Evolutionary conservation across 2,888 invertebrate genomes (phyloP).

Genomic region (Ophioninae sp.): DNA sequence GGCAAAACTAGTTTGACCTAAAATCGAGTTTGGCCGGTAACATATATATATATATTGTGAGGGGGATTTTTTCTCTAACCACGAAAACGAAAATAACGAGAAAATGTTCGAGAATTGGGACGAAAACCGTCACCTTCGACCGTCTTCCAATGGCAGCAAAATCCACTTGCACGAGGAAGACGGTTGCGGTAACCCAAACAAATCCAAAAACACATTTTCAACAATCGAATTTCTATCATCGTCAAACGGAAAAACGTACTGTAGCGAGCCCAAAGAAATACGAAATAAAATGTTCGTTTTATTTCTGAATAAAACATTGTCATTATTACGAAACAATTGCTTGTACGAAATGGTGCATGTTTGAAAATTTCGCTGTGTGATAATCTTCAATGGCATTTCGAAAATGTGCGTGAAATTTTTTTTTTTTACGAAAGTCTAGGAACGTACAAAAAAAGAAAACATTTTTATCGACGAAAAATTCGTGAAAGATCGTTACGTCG

Average conservation of each 20-base stretch:
- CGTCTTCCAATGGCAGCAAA: no score
- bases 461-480: neutral
- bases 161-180: no score
- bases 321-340: slow-evolving; percentile 10
- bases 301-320: slow-evolving; percentile 36
- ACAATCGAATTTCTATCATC: neutral
- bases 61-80: no score
- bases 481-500: slow-evolving; percentile 31
- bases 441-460: slow-evolving; percentile 10
- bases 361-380: neutral
- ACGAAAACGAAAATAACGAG: no score
- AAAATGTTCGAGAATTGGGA: no score
- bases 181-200: no score
- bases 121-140: no score
- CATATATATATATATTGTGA: no score
- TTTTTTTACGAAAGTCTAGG: slow-evolving; percentile 1
- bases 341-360: neutral
- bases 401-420: slow-evolving; percentile 7
- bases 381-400: neutral
- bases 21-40: no score
- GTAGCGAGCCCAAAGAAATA: slow-evolving; percentile 15
- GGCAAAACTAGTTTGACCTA: no score
- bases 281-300: slow-evolving; percentile 55
- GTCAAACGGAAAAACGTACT: slow-evolving; percentile 1
- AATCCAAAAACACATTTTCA: no score